Evolutionary conservation across 2,797 vertebrate species (phyloP).

Genomic region (Galago senegalensis): DNA sequence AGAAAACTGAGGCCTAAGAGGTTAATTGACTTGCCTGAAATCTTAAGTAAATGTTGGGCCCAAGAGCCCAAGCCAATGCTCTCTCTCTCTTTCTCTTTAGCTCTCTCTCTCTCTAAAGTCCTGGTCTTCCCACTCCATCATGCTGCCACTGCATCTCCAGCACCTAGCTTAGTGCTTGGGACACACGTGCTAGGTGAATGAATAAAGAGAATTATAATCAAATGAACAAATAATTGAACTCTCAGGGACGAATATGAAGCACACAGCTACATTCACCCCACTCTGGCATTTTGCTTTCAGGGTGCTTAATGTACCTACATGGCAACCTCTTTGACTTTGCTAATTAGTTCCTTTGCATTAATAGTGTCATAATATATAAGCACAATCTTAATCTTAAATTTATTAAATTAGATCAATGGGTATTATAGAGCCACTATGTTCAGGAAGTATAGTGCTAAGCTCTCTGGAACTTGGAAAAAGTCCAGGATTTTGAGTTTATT

Average conservation of each 20-base stretch:
- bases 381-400: constrained; percentile 56
- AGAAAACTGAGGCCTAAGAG: background rate
- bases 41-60: background rate
- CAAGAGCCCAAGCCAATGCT: background rate
- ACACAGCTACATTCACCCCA: background rate
- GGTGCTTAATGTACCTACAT: background rate
- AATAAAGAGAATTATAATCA: background rate
- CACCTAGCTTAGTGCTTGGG: background rate
- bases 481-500: constrained; percentile 54
- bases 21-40: constrained; percentile 22
- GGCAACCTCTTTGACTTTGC: background rate
- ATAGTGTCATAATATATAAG: constrained; percentile 42
- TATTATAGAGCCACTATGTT: background rate
- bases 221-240: constrained; percentile 9
- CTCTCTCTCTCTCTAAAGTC: background rate
- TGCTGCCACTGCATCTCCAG: background rate
- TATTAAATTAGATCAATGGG: constrained; percentile 36
- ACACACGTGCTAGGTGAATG: background rate
- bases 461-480: constrained; percentile 31
- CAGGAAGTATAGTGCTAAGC: background rate
- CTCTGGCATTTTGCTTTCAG: constrained; percentile 9
- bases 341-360: constrained; percentile 60
- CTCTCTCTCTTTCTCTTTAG: background rate
- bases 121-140: background rate
- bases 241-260: background rate